These are phyloP conservation scores for Drosophila anomelani DNA, from an alignment of 2,888 invertebrate species.

Conservation along the genomic window DNA sequence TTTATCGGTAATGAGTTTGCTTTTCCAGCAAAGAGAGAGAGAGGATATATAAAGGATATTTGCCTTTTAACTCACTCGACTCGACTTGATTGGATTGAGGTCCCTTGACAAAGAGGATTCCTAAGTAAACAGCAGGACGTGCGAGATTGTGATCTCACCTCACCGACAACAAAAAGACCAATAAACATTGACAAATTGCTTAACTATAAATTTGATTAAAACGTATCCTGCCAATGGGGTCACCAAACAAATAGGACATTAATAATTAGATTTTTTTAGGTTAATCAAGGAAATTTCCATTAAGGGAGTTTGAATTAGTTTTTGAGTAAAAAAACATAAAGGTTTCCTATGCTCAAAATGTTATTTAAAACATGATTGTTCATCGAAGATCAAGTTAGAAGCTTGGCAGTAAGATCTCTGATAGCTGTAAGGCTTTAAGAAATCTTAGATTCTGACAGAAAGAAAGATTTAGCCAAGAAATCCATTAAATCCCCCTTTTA, in stretches of 20 bases:
- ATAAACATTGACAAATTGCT: constrained; percentile 29
- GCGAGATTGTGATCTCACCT: constrained; percentile 15
- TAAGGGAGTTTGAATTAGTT: no score
- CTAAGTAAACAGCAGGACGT: constrained; percentile 13
- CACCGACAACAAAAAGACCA: constrained; percentile 21
- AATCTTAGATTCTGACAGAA: no score
- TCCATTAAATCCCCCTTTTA: neutral
- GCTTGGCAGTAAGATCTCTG: neutral
- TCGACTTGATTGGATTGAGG: constrained; percentile 4
- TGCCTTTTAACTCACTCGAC: constrained; percentile 8
- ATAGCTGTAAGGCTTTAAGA: neutral
- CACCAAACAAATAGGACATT: neutral
- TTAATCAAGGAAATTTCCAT: neutral
- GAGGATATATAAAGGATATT: constrained; percentile 19
- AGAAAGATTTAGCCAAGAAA: neutral
- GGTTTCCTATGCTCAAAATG: no score
- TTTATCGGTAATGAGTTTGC: constrained; percentile 46
- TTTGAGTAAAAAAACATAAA: no score
- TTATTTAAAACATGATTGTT: neutral
- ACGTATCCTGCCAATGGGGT: neutral
- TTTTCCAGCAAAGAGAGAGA: constrained; percentile 7
- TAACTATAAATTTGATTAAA: neutral
- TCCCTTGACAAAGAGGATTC: constrained; percentile 6
- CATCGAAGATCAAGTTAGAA: neutral
- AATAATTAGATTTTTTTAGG: neutral